Evolutionary conservation across 2,113 vertebrate species (phyloP).

Genomic region (Lampris megalopsis): DNA sequence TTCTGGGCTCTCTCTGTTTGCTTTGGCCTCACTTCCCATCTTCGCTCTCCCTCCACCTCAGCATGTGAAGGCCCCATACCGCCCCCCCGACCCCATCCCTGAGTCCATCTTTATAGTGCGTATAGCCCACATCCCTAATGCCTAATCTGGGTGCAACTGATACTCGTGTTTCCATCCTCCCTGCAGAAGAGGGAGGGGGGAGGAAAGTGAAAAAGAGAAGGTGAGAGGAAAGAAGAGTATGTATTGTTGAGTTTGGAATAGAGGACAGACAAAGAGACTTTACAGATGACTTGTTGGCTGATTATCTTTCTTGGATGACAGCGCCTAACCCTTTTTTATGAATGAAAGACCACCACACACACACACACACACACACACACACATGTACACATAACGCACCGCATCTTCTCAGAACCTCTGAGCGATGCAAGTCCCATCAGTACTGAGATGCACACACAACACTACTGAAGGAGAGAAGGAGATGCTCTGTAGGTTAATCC

Average conservation of each 20-base stretch:
- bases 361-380: background rate
- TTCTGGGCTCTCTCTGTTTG: slow-evolving; percentile 55
- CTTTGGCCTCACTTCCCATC: slow-evolving; percentile 44
- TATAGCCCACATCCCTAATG: slow-evolving; percentile 27
- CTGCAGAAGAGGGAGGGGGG: background rate
- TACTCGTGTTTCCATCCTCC: slow-evolving; percentile 21
- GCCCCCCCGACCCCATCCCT: background rate
- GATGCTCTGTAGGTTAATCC: slow-evolving; percentile 41
- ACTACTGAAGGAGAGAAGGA: slow-evolving; percentile 22
- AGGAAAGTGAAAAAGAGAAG: slow-evolving; percentile 1
- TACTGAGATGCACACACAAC: background rate
- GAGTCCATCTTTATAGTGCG: background rate
- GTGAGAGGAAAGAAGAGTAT: slow-evolving; percentile 2
- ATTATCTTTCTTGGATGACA: slow-evolving; percentile 12
- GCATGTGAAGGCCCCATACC: background rate
- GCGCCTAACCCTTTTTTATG: background rate
- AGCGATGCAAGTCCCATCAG: slow-evolving; percentile 9
- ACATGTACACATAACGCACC: background rate
- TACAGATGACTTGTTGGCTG: slow-evolving; percentile 14
- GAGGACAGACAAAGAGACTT: background rate
- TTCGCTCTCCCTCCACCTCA: slow-evolving; percentile 21
- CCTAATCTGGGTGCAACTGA: slow-evolving; percentile 34
- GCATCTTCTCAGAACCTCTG: slow-evolving; percentile 18
- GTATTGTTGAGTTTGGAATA: background rate
- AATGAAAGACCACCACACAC: background rate